Base-by-base conservation (phyloP, 2,797 vertebrate genomes). In the Capromys pilorides region DNA sequence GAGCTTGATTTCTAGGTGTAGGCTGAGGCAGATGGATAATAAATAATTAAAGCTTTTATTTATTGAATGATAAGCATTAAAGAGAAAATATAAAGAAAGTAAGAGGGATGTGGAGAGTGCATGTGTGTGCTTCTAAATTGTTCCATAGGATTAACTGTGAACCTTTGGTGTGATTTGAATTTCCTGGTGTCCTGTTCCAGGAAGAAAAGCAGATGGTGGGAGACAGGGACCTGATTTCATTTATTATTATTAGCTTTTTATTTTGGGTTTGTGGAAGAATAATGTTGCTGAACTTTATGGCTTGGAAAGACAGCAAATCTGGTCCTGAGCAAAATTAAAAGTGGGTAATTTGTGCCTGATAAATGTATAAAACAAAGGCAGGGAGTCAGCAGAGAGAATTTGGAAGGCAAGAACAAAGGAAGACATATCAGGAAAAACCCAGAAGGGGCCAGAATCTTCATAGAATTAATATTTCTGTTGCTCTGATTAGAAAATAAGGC, bases 401-500 rank as follows among this genome's bases (percentile, higher is more conserved):
- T 59, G 62, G 61, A 77, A 57, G 36, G n/a, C 45, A 59, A 86
- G 64, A 33, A 67, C 6, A 69, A 82, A 88, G 41, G 57, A 18
- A 80, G 36, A 33, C 18, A 45, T 12, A 13, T 0, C 24, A 80
- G 69, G 90, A 62, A 39, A 73, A 71, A 54, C 4, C 33, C 24
- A 39, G 33, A 45, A 79, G 39, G 36, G 41, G n/a, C 21, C 7
- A 33, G 11, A 66, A 49, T 83, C 39, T 91, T 89, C 6, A 39
- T 54, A 62, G 90, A 64, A 81, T 62, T 26, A 51, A n/a, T 22
- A 9, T 54, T 77, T 85, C 62, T 87, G 64, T 26, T 88, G 57
- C n/a, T 87, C 31, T 59, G 28, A 75, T 71, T 78, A 41, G 6
- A 61, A 93, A 92, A 78, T 49, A 28, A 84, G 71, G 49, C 62